Base-by-base conservation (phyloP, 2,888 invertebrate species). In the Morpho achilles region DNA sequence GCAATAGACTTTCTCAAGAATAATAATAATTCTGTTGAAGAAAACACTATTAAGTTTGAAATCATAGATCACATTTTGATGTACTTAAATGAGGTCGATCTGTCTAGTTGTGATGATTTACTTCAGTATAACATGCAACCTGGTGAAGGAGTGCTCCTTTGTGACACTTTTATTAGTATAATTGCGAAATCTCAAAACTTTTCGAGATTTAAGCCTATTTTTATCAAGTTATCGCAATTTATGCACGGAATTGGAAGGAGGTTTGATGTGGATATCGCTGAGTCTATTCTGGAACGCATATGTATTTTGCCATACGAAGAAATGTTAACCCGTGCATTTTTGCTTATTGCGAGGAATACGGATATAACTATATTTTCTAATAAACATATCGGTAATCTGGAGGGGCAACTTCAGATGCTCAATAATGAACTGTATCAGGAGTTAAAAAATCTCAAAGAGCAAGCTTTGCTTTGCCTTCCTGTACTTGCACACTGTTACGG, bases 161-260 rank as follows among this genome's bases (percentile, higher is more conserved):
- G 86, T 51, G 82, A 86, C 23, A 64, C 70, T 0, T 79, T 82
- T 4, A 74, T 89, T 70, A 59, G 71, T 16, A 67, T 72, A 0
- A 76, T 89, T 58, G 81, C 84, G 0, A 66, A 74, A 7, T 80
- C 87, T 2, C 84, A 80, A 52, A 89, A 90, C 66, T 88, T 90
- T 65, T 74, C 80, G 0, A 74, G 85, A 7, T 90, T 88, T 66
- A 84, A 80, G 63, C 42, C 43, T 0, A 77, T 84, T 32, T 88
- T 87, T 63, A 64, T 80, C 6, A 80, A 75, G 56, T 67, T 89
- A 7, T 76, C 79, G 0, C 59, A 73, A 7, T 81, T 82, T 48
- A 77, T 87, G 61, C 72, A 73, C 2, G 41, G 62, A 0, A 69
- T 70, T 22, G 67, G 64, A 3, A 68, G 76, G 51, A 65, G 59